Conservation (phyloP, 2,113 vertebrate genomes). For the Paracanthobrama guichenoti region DNA sequence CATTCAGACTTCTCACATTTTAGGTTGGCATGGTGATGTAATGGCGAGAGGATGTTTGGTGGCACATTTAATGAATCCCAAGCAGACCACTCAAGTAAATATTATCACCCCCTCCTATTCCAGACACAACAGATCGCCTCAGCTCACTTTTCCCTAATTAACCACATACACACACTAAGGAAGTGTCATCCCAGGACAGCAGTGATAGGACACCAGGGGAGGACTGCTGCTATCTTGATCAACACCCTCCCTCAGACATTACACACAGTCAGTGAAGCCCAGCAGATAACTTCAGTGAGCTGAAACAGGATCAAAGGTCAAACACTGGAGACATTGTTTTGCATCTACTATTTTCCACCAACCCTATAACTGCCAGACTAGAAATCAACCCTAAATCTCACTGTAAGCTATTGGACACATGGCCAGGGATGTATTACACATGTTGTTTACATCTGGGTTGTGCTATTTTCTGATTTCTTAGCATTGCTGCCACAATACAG, state of each 20-base stretch:
- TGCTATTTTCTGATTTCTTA: neutral
- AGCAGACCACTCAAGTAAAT: slow-evolving; percentile 72
- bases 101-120: slow-evolving; percentile 71
- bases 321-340: slow-evolving; percentile 1
- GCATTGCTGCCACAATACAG: too few species aligned
- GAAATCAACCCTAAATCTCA: neutral
- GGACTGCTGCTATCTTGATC: slow-evolving; percentile 64
- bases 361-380: neutral
- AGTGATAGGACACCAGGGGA: slow-evolving; percentile 50
- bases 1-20: slow-evolving; percentile 55
- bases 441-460: neutral
- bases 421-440: neutral
- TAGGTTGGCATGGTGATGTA: slow-evolving; percentile 50
- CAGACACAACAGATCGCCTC: slow-evolving; percentile 22
- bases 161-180: slow-evolving; percentile 56
- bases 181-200: slow-evolving; percentile 60
- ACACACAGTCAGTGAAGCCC: neutral
- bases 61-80: slow-evolving; percentile 69
- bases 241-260: slow-evolving; percentile 57
- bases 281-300: slow-evolving; percentile 10
- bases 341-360: neutral
- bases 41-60: slow-evolving; percentile 47
- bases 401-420: neutral
- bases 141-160: slow-evolving; percentile 43
- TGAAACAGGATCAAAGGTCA: neutral